A percentile compares a stretch with the other conserved stretches of the same genome.
Evolutionary conservation across 2,888 invertebrate species (phyloP).

Genomic region (Gandaritis pyraliata): DNA sequence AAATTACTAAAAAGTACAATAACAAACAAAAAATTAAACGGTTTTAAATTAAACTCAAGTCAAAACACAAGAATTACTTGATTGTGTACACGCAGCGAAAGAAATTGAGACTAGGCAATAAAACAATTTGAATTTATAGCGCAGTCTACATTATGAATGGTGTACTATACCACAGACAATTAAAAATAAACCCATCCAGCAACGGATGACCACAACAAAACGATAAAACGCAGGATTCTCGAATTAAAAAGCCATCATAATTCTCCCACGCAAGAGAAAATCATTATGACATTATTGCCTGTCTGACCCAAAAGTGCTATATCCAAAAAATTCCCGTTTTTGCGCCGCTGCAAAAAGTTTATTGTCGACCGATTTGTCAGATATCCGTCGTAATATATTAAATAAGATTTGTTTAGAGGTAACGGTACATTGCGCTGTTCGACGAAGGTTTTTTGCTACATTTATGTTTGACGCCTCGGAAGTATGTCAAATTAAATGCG

Average conservation of each 20-base stretch:
- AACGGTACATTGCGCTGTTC: slow-evolving; percentile 50
- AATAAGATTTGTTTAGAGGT: slow-evolving; percentile 58
- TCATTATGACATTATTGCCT: slow-evolving; percentile 38
- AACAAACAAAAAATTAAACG: no score
- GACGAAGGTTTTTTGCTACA: slow-evolving; percentile 45
- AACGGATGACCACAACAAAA: slow-evolving; percentile 26
- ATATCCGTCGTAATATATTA: slow-evolving; percentile 58
- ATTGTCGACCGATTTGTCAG: slow-evolving; percentile 50
- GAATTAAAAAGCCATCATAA: slow-evolving; percentile 41
- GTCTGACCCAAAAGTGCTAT: slow-evolving; percentile 40
- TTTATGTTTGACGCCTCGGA: slow-evolving; percentile 43
- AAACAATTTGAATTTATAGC: slow-evolving; percentile 15
- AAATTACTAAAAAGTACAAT: no score
- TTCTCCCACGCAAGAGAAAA: slow-evolving; percentile 40
- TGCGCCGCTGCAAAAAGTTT: slow-evolving; percentile 40
- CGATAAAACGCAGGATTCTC: slow-evolving; percentile 38
- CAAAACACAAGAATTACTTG: slow-evolving; percentile 11
- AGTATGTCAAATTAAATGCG: slow-evolving; percentile 53
- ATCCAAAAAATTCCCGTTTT: slow-evolving; percentile 40
- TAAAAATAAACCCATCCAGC: slow-evolving; percentile 22
- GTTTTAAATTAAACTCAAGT: not conserved
- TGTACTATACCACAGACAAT: slow-evolving; percentile 16
- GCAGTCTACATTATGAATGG: slow-evolving; percentile 6
- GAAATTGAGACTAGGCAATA: slow-evolving; percentile 7
- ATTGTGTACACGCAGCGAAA: slow-evolving; percentile 9